Conservation (phyloP, 2,113 vertebrate genomes). For the Cyprinodon tularosa region DNA sequence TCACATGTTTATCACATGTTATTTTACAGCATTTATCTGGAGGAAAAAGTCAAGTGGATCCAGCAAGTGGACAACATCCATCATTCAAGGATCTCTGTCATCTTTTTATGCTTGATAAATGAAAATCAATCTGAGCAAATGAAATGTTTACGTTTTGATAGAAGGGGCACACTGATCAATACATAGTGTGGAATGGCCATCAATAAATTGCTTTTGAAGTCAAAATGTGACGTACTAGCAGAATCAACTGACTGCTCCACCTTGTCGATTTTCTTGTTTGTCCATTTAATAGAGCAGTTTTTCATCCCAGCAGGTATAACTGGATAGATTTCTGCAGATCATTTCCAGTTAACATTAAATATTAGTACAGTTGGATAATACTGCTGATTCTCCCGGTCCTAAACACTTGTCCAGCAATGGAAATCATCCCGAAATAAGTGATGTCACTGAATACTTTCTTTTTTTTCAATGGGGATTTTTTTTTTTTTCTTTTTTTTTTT, state of each 20-base stretch:
- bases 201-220: not conserved
- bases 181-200: not conserved
- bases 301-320: not conserved
- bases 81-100: not conserved
- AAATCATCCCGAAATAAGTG: not conserved
- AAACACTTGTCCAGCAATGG: slow-evolving; percentile 1
- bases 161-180: not conserved
- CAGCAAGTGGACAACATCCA: not conserved
- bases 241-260: not conserved
- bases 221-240: not conserved
- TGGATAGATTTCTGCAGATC: not conserved
- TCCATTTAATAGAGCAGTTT: not conserved
- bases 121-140: not conserved
- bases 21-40: not conserved
- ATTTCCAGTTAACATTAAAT: not conserved
- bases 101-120: not conserved
- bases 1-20: not conserved
- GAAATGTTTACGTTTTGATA: not conserved
- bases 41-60: not conserved
- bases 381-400: slow-evolving; percentile 1
- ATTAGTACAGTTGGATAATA: not conserved
- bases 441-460: slow-evolving; percentile 24
- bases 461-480: slow-evolving; percentile 16
- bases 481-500: slow-evolving; percentile 31
- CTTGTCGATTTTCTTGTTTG: not conserved